Conservation (phyloP, 2,797 vertebrate species). For the Trichosurus vulpecula region DNA sequence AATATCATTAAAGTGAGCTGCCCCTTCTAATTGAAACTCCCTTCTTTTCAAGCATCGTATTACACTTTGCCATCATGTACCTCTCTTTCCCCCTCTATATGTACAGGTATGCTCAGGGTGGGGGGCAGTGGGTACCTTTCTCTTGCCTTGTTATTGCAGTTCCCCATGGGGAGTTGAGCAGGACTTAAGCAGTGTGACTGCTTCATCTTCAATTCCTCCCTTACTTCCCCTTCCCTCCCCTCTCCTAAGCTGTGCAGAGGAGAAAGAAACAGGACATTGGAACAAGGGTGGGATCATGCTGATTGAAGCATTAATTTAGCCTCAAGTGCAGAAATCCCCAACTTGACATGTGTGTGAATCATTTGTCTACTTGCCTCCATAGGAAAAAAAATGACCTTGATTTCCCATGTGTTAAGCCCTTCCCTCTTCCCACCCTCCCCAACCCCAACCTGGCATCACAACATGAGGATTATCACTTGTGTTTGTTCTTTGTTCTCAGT, state of each 20-base stretch:
- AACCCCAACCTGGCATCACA: neutral
- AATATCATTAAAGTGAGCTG: conserved; percentile 90
- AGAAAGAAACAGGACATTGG: neutral
- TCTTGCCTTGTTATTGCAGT: neutral
- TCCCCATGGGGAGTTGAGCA: neutral
- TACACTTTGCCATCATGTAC: neutral
- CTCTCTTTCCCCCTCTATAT: neutral
- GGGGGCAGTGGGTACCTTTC: neutral
- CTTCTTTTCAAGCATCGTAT: neutral
- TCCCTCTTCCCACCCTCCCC: fast-evolving
- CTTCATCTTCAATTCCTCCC: neutral
- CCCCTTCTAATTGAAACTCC: neutral
- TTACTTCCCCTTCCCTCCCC: neutral
- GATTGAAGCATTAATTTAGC: neutral
- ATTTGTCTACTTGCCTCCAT: neutral
- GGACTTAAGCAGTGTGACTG: neutral
- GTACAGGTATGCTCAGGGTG: neutral
- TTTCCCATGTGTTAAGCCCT: neutral
- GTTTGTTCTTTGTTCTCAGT: conserved; percentile 70
- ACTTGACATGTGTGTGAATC: neutral
- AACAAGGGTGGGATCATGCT: neutral
- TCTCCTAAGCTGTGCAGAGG: neutral
- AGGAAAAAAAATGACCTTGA: neutral
- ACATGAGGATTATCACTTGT: conserved; percentile 1
- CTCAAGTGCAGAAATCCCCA: neutral